Evolutionary conservation across 2,113 vertebrate species (phyloP), one percentile per base, ranked within the genome.

Genomic region (Taurulus bubalis): DNA sequence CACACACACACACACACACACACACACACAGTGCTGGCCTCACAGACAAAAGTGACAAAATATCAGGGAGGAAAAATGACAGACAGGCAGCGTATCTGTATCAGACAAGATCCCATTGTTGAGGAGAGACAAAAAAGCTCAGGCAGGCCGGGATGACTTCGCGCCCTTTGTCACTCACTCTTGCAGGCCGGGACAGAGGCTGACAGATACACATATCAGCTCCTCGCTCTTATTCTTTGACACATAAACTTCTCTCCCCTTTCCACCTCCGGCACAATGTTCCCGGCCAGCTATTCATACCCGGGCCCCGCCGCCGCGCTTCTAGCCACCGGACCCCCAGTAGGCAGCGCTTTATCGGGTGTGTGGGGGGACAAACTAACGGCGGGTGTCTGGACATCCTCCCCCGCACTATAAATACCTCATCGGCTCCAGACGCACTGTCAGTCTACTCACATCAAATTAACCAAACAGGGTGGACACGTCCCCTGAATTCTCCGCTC

Each of bases 381-480:
- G 3, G 69, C n/a, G 77, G 60, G 45, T 6, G 68, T 83, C 76
- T 87, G 51, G 18, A 79, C 71, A 38, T 75, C 71, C 45, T 78
- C 76, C 47, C 1, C 34, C 68, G 10, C 24, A 32, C 75, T 87
- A 85, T 87, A 91, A 89, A 92, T 89, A 90, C 75, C 58, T 71
- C 73, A 32, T 45, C 47, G 15, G 65, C 81, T 90, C 75, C 77
- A 73, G 72, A 84, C 71, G n/a, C 24, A 22, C 72, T 89, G 90
- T 91, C 91, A 88, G 71, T 91, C 77, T n/a, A 78, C 89, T 93
- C 92, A 82, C 81, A 83, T 92, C 89, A 85, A 87, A 93, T 90
- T 78, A 92, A 76, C 70, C 87, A 84, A 90, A 87, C 80, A 30
- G 87, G 82, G 77, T 63, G 75, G 88, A 91, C 90, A 74, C 71